Conservation (phyloP, 2,797 vertebrate species). For the Lycodopsis pacificus region DNA sequence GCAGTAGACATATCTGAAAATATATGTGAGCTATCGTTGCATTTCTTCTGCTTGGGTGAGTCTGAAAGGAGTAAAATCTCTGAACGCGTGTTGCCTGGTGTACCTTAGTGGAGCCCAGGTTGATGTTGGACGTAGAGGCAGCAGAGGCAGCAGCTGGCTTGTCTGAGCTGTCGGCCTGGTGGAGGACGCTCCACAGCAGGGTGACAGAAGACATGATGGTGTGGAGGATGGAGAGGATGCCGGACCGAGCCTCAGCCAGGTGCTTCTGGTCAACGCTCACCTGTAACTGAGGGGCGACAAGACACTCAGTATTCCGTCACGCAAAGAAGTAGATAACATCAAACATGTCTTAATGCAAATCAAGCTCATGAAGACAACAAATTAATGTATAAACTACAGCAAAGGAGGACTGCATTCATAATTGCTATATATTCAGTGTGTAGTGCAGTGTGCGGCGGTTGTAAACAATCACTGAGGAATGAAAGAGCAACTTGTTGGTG, state of each 20-base stretch:
- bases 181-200: conserved; percentile 94
- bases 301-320: not conserved
- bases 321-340: not conserved
- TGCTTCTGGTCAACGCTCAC: conserved; percentile 96
- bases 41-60: not conserved
- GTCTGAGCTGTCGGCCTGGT: conserved; percentile 93
- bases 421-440: not conserved
- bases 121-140: conserved; percentile 93
- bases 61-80: too few relatives aligned
- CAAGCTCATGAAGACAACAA: not conserved
- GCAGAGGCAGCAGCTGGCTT: conserved; percentile 88
- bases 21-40: not conserved
- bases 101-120: conserved; percentile 98
- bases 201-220: conserved; percentile 99
- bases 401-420: not conserved
- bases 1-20: not conserved
- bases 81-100: not conserved
- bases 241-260: conserved; percentile 93
- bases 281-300: conserved; percentile 85
- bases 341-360: not conserved
- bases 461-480: conserved; percentile 1
- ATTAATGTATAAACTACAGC: not conserved
- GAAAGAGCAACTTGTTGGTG: conserved; percentile 9
- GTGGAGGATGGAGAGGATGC: conserved; percentile 96
- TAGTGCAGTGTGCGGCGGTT: not conserved